Evolutionary conservation across 2,113 vertebrate species (phyloP).

Genomic region (Rhadina sibilatrix): DNA sequence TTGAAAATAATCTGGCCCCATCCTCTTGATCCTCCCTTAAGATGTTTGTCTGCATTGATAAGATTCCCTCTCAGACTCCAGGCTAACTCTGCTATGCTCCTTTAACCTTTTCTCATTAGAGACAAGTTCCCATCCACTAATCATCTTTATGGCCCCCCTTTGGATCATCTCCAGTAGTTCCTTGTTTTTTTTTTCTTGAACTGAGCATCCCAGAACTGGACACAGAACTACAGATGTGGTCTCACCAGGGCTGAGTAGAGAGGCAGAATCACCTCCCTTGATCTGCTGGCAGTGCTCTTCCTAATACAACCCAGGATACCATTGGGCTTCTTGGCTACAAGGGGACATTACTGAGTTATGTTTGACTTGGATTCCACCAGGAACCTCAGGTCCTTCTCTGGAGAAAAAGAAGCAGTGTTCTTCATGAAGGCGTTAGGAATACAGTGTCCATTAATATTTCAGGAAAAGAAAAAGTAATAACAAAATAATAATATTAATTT

Average conservation of each 20-base stretch:
- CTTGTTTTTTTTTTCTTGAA: not conserved
- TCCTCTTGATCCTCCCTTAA: not conserved
- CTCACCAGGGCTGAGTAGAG: not conserved
- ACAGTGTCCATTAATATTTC: not conserved
- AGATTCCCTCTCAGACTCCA: not conserved
- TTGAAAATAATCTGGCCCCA: not conserved
- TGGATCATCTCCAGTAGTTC: not conserved
- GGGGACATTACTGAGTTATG: not conserved
- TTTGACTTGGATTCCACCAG: not conserved
- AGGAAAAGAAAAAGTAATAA: not conserved
- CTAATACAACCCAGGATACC: not conserved
- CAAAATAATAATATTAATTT: not conserved
- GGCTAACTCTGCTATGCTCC: not conserved
- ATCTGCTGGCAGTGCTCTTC: not conserved
- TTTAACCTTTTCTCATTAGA: not conserved
- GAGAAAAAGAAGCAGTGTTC: not conserved
- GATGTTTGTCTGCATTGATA: not conserved
- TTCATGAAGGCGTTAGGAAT: not conserved
- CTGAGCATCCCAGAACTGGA: not conserved
- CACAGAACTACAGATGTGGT: not conserved
- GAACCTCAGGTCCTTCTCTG: not conserved
- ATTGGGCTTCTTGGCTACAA: not conserved
- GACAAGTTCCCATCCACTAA: not conserved
- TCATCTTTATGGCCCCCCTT: not conserved
- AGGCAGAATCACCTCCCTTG: not conserved